Conservation (phyloP, 2,888 invertebrate genomes). For the Eupithecia inturbata region DNA sequence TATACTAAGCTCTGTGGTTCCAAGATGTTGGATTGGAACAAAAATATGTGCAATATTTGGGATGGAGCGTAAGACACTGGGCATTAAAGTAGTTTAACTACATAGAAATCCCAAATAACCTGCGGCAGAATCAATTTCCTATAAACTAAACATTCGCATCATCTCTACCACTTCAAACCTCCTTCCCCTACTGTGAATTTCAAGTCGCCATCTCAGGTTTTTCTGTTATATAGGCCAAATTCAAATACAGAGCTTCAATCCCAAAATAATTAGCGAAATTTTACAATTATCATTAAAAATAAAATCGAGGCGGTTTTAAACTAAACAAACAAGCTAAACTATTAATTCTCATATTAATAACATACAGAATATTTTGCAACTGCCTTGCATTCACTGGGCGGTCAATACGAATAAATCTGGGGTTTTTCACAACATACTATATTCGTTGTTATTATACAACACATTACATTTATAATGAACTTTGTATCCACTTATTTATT, state of each 20-base stretch:
- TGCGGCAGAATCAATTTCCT: constrained; percentile 19
- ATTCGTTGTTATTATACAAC: constrained; percentile 67
- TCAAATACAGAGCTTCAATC: constrained; percentile 29
- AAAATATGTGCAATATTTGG: constrained; percentile 52
- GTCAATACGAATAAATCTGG: constrained; percentile 52
- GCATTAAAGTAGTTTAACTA: constrained; percentile 53
- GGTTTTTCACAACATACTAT: constrained; percentile 62
- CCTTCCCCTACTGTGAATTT: not conserved
- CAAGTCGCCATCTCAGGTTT: not conserved
- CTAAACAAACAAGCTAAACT: constrained; percentile 43
- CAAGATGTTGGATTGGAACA: constrained; percentile 31
- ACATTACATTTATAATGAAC: constrained; percentile 37
- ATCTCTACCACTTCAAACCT: constrained; percentile 1
- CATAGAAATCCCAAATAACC: constrained; percentile 40
- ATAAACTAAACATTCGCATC: constrained; percentile 22
- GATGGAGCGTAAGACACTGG: constrained; percentile 54
- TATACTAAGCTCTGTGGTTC: constrained; percentile 32
- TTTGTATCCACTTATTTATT: constrained; percentile 22
- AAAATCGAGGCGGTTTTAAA: constrained; percentile 46
- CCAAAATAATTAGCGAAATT: constrained; percentile 33
- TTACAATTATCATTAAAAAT: constrained; percentile 35
- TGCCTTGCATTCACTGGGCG: constrained; percentile 57
- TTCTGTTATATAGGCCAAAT: constrained; percentile 44
- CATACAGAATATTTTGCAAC: constrained; percentile 80
- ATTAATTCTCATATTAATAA: constrained; percentile 49